A percentile compares a stretch with the other conserved stretches of the same genome.
These are phyloP conservation scores for Drosophila mayaguana DNA, from an alignment of 2,888 invertebrate genomes.

Conservation along the genomic window DNA sequence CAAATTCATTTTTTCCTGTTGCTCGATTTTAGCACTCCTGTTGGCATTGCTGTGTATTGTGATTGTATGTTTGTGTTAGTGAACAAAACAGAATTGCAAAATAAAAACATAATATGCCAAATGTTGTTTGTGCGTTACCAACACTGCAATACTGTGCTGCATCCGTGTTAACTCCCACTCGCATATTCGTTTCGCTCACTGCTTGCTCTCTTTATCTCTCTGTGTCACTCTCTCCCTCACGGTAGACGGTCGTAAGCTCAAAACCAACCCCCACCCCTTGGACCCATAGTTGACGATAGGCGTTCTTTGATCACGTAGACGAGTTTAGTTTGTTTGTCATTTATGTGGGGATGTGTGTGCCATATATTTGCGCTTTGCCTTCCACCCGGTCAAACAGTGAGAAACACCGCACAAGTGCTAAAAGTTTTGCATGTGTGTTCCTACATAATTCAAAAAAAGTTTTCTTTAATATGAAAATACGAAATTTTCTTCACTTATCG, in stretches of 20 bases:
- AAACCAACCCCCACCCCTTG: conserved; percentile 40
- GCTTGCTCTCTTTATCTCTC: conserved; percentile 3
- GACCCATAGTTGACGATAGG: conserved; percentile 32
- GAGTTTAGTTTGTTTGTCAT: conserved; percentile 48
- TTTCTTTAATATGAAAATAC: not conserved
- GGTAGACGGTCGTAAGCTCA: conserved; percentile 33
- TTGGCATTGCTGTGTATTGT: conserved; percentile 1
- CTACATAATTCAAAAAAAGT: conserved; percentile 21
- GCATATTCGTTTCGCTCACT: conserved; percentile 11
- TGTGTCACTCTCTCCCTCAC: conserved; percentile 5
- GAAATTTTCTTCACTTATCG: not conserved
- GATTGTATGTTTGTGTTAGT: conserved; percentile 15
- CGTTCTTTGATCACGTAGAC: conserved; percentile 62
- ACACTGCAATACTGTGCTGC: conserved; percentile 42
- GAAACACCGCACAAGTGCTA: conserved; percentile 37
- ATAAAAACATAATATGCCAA: conserved; percentile 40
- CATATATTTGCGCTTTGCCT: conserved; percentile 50
- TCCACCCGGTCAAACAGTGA: conserved; percentile 39
- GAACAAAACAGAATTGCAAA: conserved; percentile 37
- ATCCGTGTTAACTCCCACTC: conserved; percentile 38
- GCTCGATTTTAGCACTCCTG: conserved; percentile 16
- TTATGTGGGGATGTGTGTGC: conserved; percentile 24
- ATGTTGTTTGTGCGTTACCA: conserved; percentile 26
- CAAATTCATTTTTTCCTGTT: conserved; percentile 55
- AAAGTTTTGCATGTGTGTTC: conserved; percentile 17